A percentile compares a stretch with the other conserved stretches of the same genome.
Conservation (phyloP, 2,113 vertebrate species). For the Oenanthe melanoleuca region DNA sequence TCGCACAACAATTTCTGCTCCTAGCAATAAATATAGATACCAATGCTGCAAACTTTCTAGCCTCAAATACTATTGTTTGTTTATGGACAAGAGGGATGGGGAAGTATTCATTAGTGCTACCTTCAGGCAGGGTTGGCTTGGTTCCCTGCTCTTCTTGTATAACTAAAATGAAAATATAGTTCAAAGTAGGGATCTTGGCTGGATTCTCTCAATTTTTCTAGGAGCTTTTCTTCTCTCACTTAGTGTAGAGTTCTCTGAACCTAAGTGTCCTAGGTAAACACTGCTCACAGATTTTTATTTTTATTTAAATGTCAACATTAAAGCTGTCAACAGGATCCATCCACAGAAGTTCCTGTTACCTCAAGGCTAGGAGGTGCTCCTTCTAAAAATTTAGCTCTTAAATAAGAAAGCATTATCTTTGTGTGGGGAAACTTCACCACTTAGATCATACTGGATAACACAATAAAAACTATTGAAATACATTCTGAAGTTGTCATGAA, state of each 20-base stretch:
- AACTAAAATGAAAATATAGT: not conserved
- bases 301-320: not conserved
- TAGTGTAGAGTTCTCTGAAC: not conserved
- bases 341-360: not conserved
- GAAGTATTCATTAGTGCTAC: not conserved
- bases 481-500: not conserved
- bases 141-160: not conserved
- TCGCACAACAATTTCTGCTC: not conserved
- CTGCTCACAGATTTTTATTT: not conserved
- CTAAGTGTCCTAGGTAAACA: not conserved
- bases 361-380: not conserved
- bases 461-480: not conserved
- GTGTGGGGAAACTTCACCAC: not conserved
- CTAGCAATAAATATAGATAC: slow-evolving; percentile 13
- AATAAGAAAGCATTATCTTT: not conserved
- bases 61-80: not conserved
- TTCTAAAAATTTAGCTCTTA: not conserved
- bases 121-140: not conserved
- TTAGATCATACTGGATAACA: not conserved
- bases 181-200: not conserved
- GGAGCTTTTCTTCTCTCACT: not conserved
- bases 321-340: not conserved
- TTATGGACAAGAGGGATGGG: not conserved
- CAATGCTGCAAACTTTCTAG: not conserved
- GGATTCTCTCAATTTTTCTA: not conserved